phyloP scores from a whole-genome alignment of 2,888 invertebrate genomes.

The Choreutis nemorana region DNA sequence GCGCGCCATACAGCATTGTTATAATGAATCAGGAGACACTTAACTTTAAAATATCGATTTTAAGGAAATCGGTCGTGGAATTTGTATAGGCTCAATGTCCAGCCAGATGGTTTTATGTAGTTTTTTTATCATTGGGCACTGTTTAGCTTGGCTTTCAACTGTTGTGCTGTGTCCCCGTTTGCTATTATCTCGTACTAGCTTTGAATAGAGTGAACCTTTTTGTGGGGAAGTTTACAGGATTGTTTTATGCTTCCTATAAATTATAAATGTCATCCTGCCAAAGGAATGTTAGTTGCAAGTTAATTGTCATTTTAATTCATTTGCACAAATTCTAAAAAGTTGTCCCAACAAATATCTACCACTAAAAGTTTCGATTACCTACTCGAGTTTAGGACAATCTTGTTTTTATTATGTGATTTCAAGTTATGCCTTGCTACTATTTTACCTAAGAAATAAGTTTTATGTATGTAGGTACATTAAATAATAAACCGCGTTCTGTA shows the following conservation, averaged over 20 bases:
- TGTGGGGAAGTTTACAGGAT: conserved; percentile 56
- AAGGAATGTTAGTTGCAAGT: conserved; percentile 24
- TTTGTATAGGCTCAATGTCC: conserved; percentile 33
- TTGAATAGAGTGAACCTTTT: conserved; percentile 50
- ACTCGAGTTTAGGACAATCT: no score
- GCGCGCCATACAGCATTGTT: conserved; percentile 36
- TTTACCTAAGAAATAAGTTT: no score
- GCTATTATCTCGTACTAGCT: conserved; percentile 50
- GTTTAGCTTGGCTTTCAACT: conserved; percentile 51
- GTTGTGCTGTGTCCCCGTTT: conserved; percentile 51
- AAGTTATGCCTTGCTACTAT: no score
- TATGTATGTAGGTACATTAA: no score
- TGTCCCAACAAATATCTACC: no score
- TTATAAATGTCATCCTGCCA: no score
- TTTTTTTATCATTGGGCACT: conserved; percentile 34
- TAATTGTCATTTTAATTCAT: conserved; percentile 30
- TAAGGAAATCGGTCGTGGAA: conserved; percentile 42
- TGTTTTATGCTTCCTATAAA: conserved; percentile 60
- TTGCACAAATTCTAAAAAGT: no score
- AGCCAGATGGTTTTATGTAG: conserved; percentile 51
- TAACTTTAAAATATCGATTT: conserved; percentile 56
- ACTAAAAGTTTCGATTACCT: no score
- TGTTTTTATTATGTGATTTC: no score
- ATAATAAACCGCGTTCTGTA: no score
- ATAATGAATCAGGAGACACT: conserved; percentile 50